Conservation (phyloP, 2,888 invertebrate genomes). For the Habroteleia sp. region DNA sequence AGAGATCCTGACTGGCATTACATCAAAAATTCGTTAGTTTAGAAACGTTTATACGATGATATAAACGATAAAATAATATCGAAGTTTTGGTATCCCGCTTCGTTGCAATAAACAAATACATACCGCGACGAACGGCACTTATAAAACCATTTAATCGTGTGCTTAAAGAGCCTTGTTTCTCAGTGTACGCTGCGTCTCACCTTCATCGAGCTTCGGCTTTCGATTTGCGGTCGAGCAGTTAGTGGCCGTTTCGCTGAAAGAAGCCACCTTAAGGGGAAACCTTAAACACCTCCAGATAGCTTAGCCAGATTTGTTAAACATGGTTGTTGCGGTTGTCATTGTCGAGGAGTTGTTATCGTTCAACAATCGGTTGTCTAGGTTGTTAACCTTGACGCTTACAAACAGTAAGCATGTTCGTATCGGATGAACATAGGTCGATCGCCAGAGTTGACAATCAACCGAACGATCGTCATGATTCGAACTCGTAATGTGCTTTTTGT, state of each 20-base stretch:
- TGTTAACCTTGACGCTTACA: constrained; percentile 19
- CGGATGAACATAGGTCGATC: constrained; percentile 15
- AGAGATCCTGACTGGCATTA: too few relatives aligned
- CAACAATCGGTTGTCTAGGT: constrained; percentile 13
- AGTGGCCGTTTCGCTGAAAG: constrained; percentile 66
- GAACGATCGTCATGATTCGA: constrained; percentile 23
- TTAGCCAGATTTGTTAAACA: constrained; percentile 73
- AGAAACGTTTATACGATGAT: constrained; percentile 16
- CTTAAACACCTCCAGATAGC: constrained; percentile 80
- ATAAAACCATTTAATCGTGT: constrained; percentile 68
- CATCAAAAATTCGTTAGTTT: not conserved
- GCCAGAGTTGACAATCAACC: constrained; percentile 19
- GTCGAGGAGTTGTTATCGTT: constrained; percentile 13
- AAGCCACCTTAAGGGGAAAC: constrained; percentile 78
- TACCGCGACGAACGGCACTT: constrained; percentile 77
- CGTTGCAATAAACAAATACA: constrained; percentile 73
- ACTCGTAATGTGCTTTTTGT: constrained; percentile 62
- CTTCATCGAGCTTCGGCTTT: constrained; percentile 77
- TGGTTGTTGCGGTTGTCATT: constrained; percentile 14
- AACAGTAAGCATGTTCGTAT: constrained; percentile 11
- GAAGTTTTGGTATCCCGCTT: constrained; percentile 18
- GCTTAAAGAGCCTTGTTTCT: constrained; percentile 65
- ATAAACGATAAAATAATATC: constrained; percentile 31
- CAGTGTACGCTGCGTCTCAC: constrained; percentile 79
- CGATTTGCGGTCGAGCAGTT: constrained; percentile 52